A percentile compares a stretch with the other conserved stretches of the same genome.
phyloP scores from a whole-genome alignment of 2,888 invertebrate genomes.

The Pammene aurita region DNA sequence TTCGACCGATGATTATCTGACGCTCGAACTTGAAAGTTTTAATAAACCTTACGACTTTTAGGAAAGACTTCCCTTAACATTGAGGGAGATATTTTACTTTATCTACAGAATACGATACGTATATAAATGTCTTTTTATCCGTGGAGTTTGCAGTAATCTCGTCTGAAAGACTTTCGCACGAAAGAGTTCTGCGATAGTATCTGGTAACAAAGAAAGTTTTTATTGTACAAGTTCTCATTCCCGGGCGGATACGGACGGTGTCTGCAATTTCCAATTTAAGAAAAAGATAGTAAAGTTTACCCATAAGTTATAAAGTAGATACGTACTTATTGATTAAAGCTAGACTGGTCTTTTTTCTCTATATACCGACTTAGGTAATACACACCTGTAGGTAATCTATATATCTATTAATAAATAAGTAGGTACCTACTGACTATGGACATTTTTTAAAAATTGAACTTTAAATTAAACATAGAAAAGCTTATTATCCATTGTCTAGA shows the following conservation, averaged over 20 bases:
- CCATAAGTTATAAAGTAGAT: constrained; percentile 46
- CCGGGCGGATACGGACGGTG: constrained; percentile 66
- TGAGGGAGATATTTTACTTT: constrained; percentile 9
- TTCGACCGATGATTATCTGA: constrained; percentile 49
- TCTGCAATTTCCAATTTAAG: constrained; percentile 76
- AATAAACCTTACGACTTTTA: constrained; percentile 55
- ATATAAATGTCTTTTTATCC: constrained; percentile 46
- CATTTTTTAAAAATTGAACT: too few species aligned
- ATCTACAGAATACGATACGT: constrained; percentile 23
- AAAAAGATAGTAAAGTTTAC: constrained; percentile 68
- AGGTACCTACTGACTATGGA: not conserved
- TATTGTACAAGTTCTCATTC: constrained; percentile 70
- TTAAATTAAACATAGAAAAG: not conserved
- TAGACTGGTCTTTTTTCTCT: constrained; percentile 24
- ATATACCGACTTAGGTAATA: not conserved
- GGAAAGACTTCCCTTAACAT: constrained; percentile 44
- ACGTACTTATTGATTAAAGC: constrained; percentile 13
- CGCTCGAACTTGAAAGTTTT: constrained; percentile 58
- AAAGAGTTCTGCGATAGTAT: constrained; percentile 76
- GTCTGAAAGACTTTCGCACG: constrained; percentile 59
- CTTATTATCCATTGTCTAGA: not conserved
- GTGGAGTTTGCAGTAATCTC: constrained; percentile 53
- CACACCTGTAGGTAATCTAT: not conserved
- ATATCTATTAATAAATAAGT: not conserved
- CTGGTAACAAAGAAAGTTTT: constrained; percentile 82